phyloP scores from a whole-genome alignment of 2,888 invertebrate species.

The Tipula unca region DNA sequence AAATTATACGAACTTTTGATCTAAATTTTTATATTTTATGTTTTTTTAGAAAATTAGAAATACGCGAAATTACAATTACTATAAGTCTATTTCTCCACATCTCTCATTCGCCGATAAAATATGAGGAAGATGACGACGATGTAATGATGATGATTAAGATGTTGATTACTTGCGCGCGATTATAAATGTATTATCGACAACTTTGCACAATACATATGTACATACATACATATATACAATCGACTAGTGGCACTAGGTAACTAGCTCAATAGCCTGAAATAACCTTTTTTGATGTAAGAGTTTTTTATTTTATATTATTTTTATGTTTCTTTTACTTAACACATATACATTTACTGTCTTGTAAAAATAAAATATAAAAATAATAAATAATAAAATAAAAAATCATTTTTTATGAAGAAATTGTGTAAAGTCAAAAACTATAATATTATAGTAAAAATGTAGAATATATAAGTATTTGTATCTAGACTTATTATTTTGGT shows the following conservation, averaged over 20 bases:
- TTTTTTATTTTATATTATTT: not conserved
- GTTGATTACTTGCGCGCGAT: not conserved
- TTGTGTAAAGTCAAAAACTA: not conserved
- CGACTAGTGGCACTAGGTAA: slow-evolving; percentile 36
- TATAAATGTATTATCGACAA: slow-evolving; percentile 14
- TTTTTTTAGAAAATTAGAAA: slow-evolving; percentile 9
- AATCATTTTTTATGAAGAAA: not conserved
- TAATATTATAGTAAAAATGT: not conserved
- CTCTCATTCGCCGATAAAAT: not conserved
- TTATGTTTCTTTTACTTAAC: not conserved
- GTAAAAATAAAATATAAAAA: not conserved
- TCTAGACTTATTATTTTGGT: not conserved
- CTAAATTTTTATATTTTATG: not conserved
- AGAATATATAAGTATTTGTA: not conserved
- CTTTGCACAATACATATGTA: not conserved
- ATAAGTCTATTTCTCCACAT: not conserved
- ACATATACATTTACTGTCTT: not conserved
- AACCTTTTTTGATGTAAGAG: slow-evolving; percentile 29
- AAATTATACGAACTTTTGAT: slow-evolving; percentile 14
- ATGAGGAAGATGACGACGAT: not conserved
- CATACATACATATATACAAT: not conserved
- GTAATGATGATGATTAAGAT: not conserved
- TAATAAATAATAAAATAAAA: not conserved
- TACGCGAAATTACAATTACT: slow-evolving; percentile 1
- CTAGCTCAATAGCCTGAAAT: slow-evolving; percentile 39